phyloP scores from a whole-genome alignment of 1,140 invertebrate species.

The Ganaspis sp. region DNA sequence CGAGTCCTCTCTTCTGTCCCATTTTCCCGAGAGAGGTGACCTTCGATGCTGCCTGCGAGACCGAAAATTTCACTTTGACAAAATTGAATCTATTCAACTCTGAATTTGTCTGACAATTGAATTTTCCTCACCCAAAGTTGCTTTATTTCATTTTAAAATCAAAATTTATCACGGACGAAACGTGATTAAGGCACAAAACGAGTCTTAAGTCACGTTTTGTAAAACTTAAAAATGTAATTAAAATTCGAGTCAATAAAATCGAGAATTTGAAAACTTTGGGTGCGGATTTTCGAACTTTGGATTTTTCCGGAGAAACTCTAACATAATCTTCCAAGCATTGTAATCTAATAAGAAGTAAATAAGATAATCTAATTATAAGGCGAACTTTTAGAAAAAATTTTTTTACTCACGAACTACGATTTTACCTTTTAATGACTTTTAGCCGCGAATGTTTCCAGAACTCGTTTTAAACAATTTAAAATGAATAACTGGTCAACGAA shows the following conservation, averaged over 20 bases:
- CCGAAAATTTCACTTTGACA: slow-evolving; percentile 7
- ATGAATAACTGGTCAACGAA: neutral
- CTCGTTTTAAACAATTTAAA: slow-evolving; percentile 6
- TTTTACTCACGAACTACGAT: too few relatives aligned
- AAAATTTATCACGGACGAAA: neutral
- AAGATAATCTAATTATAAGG: too few relatives aligned
- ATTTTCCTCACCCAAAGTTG: neutral
- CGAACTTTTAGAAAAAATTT: too few relatives aligned
- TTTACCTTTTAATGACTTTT: neutral
- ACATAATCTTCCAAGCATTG: too few relatives aligned
- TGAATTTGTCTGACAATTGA: neutral
- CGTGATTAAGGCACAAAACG: too few relatives aligned
- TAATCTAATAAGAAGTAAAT: too few relatives aligned
- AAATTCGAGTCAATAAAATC: too few relatives aligned
- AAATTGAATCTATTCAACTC: neutral
- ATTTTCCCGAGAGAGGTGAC: slow-evolving; percentile 12
- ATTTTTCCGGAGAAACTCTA: too few relatives aligned
- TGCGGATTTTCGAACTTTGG: too few relatives aligned
- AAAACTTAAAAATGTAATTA: too few relatives aligned
- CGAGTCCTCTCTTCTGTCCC: neutral
- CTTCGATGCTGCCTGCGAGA: neutral
- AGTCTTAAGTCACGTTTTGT: too few relatives aligned
- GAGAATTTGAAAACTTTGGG: too few relatives aligned
- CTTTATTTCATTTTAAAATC: neutral
- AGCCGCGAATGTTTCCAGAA: neutral